Percentiles rank a stretch among this genome's conserved stretches.
Evolutionary conservation across 1,140 invertebrate species (phyloP).

Genomic region (Proctacanthus coquilletti): DNA sequence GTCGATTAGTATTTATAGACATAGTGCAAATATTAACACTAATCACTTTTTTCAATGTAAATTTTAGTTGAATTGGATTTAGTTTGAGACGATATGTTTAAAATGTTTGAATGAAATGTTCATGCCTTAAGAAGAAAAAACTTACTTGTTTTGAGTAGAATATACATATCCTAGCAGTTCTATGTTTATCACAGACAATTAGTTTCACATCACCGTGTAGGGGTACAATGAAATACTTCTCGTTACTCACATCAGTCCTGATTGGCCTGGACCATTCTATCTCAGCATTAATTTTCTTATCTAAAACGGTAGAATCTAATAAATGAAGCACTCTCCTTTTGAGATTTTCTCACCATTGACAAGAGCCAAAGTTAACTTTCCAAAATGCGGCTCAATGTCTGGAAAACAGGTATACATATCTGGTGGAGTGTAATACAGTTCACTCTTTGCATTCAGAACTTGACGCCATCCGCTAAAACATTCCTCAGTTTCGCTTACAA

Average conservation of each 20-base stretch:
- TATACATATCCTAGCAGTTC: conserved; percentile 19
- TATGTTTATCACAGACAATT: conserved; percentile 33
- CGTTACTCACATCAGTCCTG: conserved; percentile 32
- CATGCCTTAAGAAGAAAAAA: no score
- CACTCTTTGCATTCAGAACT: conserved; percentile 13
- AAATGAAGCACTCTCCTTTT: neutral
- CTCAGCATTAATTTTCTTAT: conserved; percentile 7
- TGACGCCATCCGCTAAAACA: conserved; percentile 26
- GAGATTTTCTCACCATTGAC: conserved; percentile 10
- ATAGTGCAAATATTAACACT: no score
- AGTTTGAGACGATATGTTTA: no score
- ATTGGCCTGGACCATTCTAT: conserved; percentile 34
- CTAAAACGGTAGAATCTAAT: no score
- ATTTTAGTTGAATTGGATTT: no score
- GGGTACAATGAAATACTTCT: conserved; percentile 52
- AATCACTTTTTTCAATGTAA: no score
- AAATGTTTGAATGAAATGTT: no score
- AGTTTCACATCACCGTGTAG: conserved; percentile 54
- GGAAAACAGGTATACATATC: conserved; percentile 24
- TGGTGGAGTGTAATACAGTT: conserved; percentile 25
- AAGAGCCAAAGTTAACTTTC: conserved; percentile 20
- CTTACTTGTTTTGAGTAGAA: conserved; percentile 20
- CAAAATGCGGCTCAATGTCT: conserved; percentile 22
- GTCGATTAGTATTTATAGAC: no score
- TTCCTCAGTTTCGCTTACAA: conserved; percentile 18